A percentile compares a stretch with the other conserved stretches of the same genome.
Evolutionary conservation across 2,888 invertebrate genomes (phyloP).

Genomic region (Habrosyne pyritoides): DNA sequence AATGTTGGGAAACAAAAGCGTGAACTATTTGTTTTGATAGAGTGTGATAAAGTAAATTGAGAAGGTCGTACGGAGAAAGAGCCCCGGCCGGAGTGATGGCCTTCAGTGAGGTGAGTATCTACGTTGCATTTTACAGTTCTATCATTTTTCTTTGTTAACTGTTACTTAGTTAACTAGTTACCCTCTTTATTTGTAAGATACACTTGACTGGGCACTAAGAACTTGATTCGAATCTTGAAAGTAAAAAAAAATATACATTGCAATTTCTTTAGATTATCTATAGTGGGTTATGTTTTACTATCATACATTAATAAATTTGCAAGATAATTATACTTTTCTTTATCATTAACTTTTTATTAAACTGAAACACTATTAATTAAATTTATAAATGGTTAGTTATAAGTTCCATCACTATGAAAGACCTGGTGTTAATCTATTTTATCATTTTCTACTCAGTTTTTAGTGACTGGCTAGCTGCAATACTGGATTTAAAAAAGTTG

Average conservation of each 20-base stretch:
- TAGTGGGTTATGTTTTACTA: not conserved
- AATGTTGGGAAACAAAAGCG: conserved; percentile 82
- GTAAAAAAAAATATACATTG: not conserved
- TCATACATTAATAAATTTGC: not conserved
- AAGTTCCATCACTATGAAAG: too few species aligned
- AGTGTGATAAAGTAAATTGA: conserved; percentile 72
- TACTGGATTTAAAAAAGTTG: not conserved
- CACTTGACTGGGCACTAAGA: not conserved
- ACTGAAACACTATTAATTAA: not conserved
- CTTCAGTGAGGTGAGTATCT: conserved; percentile 89
- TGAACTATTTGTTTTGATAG: conserved; percentile 83
- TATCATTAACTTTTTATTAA: not conserved
- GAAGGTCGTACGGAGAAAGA: conserved; percentile 82
- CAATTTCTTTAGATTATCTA: not conserved
- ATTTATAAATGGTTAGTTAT: too few species aligned
- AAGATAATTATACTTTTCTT: not conserved
- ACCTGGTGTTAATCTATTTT: too few species aligned
- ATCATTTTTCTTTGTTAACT: conserved; percentile 26
- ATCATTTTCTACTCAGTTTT: not conserved
- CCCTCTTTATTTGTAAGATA: not conserved
- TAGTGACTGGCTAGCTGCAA: not conserved
- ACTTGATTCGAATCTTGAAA: not conserved
- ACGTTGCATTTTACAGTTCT: conserved; percentile 29
- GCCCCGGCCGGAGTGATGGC: conserved; percentile 87
- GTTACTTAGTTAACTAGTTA: conserved; percentile 5